phyloP scores from a whole-genome alignment of 2,113 vertebrate genomes.

The Boulengeromyrus knoepffleri region DNA sequence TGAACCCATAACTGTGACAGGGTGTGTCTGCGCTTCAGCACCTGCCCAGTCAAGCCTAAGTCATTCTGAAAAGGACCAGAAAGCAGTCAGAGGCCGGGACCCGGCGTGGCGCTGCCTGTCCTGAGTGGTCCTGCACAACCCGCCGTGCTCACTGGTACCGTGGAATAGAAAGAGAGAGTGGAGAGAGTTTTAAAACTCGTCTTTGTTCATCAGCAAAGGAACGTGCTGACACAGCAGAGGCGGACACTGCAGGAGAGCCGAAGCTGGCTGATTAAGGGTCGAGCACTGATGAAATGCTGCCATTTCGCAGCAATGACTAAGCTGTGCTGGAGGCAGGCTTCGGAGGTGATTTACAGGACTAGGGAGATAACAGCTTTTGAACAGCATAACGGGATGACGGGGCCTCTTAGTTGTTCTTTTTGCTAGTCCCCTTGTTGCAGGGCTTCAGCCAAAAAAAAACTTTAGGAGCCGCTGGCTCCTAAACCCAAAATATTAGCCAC shows the following conservation, averaged over 20 bases:
- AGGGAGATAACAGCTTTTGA: neutral
- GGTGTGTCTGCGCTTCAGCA: neutral
- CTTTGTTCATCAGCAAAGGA: neutral
- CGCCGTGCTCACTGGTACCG: neutral
- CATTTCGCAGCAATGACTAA: neutral
- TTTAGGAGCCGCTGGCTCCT: no score
- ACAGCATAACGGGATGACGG: neutral
- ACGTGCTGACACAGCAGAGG: neutral
- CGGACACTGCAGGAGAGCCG: neutral
- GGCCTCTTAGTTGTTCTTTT: neutral
- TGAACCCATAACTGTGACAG: neutral
- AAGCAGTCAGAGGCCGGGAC: neutral
- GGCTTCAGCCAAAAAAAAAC: no score
- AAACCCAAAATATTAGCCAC: no score
- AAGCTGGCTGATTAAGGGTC: neutral
- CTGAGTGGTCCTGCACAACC: neutral
- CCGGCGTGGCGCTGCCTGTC: neutral
- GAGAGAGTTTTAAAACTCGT: neutral
- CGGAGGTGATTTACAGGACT: neutral
- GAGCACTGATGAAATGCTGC: neutral
- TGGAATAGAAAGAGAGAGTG: neutral
- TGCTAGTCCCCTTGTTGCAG: neutral
- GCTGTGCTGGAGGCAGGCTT: neutral
- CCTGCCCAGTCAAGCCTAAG: neutral
- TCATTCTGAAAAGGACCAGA: neutral